Evolutionary conservation across 1,140 invertebrate genomes (phyloP).

Genomic region (Drosophila grimshawi): DNA sequence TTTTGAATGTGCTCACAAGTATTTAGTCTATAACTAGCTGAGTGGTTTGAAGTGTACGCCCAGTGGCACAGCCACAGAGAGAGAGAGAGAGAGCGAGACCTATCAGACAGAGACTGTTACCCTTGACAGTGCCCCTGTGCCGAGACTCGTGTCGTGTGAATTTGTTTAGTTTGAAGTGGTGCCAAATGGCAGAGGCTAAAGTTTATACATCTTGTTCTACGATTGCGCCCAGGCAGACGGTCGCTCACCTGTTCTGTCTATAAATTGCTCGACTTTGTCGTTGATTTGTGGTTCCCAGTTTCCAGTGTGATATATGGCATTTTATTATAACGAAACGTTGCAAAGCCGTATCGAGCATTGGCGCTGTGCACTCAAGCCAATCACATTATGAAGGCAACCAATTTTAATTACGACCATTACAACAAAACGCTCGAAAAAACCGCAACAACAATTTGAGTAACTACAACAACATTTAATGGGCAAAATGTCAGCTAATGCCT

Average conservation of each 20-base stretch:
- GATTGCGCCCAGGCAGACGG: constrained; percentile 13
- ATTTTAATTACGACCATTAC: constrained; percentile 80
- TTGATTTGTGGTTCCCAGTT: constrained; percentile 46
- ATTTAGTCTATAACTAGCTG: constrained; percentile 76
- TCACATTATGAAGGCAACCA: constrained; percentile 80
- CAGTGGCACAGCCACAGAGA: constrained; percentile 10
- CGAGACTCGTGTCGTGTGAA: constrained; percentile 69
- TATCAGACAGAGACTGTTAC: constrained; percentile 1
- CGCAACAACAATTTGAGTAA: constrained; percentile 28
- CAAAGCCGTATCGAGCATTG: constrained; percentile 27
- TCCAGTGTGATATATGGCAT: constrained; percentile 61
- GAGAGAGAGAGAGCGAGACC: not conserved
- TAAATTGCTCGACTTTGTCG: constrained; percentile 57
- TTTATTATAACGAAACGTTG: constrained; percentile 50
- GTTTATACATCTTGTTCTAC: constrained; percentile 29
- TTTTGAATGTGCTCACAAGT: constrained; percentile 61
- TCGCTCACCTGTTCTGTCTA: constrained; percentile 27
- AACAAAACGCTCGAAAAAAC: constrained; percentile 44
- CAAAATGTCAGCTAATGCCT: constrained; percentile 63
- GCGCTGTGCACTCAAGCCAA: constrained; percentile 52
- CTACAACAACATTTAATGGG: constrained; percentile 56
- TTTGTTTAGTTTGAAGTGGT: constrained; percentile 68
- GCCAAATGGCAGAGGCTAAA: constrained; percentile 49
- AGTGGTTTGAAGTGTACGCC: constrained; percentile 69
- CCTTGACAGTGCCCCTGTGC: constrained; percentile 19